These are phyloP conservation scores for Porites divaricata DNA, from an alignment of 92 coral and sea anemone genomes.

Conservation along the genomic window DNA sequence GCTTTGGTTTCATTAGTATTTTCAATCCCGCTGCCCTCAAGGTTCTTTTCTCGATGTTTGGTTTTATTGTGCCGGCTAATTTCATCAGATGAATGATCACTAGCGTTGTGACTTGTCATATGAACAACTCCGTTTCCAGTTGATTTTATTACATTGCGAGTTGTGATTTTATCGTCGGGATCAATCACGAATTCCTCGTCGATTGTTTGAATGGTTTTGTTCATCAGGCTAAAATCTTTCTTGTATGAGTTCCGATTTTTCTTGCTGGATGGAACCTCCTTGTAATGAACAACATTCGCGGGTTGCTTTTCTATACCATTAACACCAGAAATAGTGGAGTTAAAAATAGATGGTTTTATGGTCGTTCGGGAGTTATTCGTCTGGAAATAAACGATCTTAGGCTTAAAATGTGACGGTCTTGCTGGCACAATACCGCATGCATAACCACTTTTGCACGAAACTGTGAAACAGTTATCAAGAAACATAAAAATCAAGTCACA, in stretches of 20 bases:
- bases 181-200: constrained; percentile 25
- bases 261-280: constrained; percentile 43
- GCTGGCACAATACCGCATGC: constrained; percentile 93
- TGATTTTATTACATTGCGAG: background rate
- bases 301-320: constrained; percentile 40
- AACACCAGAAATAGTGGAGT: constrained; percentile 28
- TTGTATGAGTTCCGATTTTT: background rate
- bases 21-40: background rate
- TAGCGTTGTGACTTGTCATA: background rate
- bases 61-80: background rate
- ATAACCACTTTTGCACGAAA: constrained; percentile 76
- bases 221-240: constrained; percentile 1
- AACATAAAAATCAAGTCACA: constrained; percentile 94
- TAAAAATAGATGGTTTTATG: constrained; percentile 43
- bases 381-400: constrained; percentile 79
- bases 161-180: constrained; percentile 13
- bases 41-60: background rate
- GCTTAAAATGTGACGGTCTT: constrained; percentile 72
- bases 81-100: background rate
- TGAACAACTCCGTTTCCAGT: background rate
- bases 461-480: constrained; percentile 88
- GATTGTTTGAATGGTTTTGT: constrained; percentile 31
- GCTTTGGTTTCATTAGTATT: constrained; percentile 9
- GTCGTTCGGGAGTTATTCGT: constrained; percentile 66
- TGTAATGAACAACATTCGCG: constrained; percentile 70